Evolutionary conservation across 2,113 vertebrate genomes (phyloP), one percentile per base, ranked within the genome.

Genomic region (Typhlomys cinereus): DNA sequence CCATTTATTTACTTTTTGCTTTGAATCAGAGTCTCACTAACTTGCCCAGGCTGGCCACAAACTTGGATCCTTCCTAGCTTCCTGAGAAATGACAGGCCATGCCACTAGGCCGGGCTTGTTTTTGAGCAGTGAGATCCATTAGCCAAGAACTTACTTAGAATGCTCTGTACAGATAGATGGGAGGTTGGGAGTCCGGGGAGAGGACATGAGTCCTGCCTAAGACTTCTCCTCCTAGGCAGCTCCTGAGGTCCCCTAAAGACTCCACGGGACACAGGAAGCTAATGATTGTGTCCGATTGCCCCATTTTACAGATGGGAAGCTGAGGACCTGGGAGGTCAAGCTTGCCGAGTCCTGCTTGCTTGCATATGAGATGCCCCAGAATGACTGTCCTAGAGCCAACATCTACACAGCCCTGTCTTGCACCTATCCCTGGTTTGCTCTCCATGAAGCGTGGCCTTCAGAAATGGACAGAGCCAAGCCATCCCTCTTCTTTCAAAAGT

Each of bases 261-360:
- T 62, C 87, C 46, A 13, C 0, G 15, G 36, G 27, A 27, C 78
- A 46, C 52, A 23, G 14, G 17, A 50, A 48, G 29, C 6, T 50
- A 7, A 0, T 3, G 54, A 44, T 8, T 8, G 2, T 23, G 14
- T 14, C 78, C 5, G 48, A 25, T 9, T 5, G 7, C 4, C 50
- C 36, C 44, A 82, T 36, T 64, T 84, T 67, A 44, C 50, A 93
- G 62, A 80, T 1, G 18, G 85, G 71, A 46, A 70, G 41, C 44
- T 10, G 64, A 82, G 73, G 41, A n/a, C 25, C 41, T 27, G 73
- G 73, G 67, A 46, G 12, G 20, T 14, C 31, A 36, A 59, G 8
- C 71, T 67, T 50, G 66, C 88, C 67, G 27, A 25, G n/a, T n/a
- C n/a, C n/a, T n/a, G n/a, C n/a, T n/a, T n/a, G n/a, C n/a, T n/a